A percentile compares a stretch with the other conserved stretches of the same genome.
phyloP scores from a whole-genome alignment of 2,888 invertebrate species.

The Chrysodeixis includens region DNA sequence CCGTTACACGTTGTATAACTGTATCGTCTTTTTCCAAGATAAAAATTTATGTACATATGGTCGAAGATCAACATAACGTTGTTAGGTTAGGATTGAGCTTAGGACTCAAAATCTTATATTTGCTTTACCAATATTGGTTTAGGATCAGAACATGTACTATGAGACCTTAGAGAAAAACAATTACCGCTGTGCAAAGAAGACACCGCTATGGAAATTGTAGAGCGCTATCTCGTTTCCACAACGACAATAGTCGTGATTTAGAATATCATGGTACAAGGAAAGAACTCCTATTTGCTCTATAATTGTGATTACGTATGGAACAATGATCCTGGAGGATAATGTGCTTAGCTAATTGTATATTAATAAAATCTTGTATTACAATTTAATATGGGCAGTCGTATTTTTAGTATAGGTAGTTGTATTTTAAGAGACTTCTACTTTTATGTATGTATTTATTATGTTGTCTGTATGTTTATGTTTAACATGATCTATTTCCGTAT shows the following conservation, averaged over 20 bases:
- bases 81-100: slow-evolving; percentile 55
- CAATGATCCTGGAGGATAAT: slow-evolving; percentile 29
- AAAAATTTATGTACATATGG: slow-evolving; percentile 18
- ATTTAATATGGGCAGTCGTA: not conserved
- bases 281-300: slow-evolving; percentile 42
- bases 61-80: slow-evolving; percentile 36
- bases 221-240: too few relatives aligned
- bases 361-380: not conserved
- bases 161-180: too few relatives aligned
- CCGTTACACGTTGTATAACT: not conserved
- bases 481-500: too few relatives aligned
- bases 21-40: slow-evolving; percentile 20
- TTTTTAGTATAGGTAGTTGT: not conserved
- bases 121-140: slow-evolving; percentile 38
- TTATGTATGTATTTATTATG: too few relatives aligned
- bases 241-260: too few relatives aligned
- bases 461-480: too few relatives aligned
- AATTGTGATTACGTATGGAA: slow-evolving; percentile 49
- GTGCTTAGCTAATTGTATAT: slow-evolving; percentile 12
- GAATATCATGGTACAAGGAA: slow-evolving; percentile 32
- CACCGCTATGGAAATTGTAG: too few relatives aligned
- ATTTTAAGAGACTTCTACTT: too few relatives aligned
- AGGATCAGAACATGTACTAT: slow-evolving; percentile 25
- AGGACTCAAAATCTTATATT: slow-evolving; percentile 53
- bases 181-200: too few relatives aligned